Conservation (phyloP, 2,888 invertebrate species). For the Chironomus tentans region DNA sequence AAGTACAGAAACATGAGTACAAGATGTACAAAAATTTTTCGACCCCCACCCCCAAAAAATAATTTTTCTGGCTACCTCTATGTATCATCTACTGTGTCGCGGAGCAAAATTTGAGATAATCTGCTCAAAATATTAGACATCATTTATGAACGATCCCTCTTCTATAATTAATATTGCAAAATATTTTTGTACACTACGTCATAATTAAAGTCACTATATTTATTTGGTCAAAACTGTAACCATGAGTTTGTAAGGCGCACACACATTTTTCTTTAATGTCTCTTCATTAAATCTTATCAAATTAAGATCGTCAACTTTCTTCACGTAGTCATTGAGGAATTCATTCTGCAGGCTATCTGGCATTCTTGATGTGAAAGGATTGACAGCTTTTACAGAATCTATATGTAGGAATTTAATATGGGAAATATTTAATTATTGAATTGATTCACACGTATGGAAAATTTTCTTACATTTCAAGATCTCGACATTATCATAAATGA, state of each 20-base stretch:
- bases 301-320: constrained; percentile 44
- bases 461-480: constrained; percentile 48
- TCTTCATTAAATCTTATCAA: constrained; percentile 41
- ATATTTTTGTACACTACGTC: too few species aligned
- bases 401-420: background rate
- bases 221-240: constrained; percentile 44
- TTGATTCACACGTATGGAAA: background rate
- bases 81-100: too few species aligned
- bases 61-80: too few species aligned
- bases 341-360: constrained; percentile 49
- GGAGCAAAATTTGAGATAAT: too few species aligned
- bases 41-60: too few species aligned
- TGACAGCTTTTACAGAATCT: constrained; percentile 60
- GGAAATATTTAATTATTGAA: background rate
- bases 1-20: too few species aligned
- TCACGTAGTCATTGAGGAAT: constrained; percentile 53
- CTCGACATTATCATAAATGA: constrained; percentile 48
- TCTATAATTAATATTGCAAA: too few species aligned
- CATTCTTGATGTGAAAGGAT: constrained; percentile 57
- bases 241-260: constrained; percentile 45
- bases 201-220: background rate
- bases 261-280: constrained; percentile 43
- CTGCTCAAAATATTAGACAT: too few species aligned
- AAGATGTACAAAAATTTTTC: too few species aligned
- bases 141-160: too few species aligned